phyloP scores from a whole-genome alignment of 2,888 invertebrate species.

The Tetragonula carbonaria region DNA sequence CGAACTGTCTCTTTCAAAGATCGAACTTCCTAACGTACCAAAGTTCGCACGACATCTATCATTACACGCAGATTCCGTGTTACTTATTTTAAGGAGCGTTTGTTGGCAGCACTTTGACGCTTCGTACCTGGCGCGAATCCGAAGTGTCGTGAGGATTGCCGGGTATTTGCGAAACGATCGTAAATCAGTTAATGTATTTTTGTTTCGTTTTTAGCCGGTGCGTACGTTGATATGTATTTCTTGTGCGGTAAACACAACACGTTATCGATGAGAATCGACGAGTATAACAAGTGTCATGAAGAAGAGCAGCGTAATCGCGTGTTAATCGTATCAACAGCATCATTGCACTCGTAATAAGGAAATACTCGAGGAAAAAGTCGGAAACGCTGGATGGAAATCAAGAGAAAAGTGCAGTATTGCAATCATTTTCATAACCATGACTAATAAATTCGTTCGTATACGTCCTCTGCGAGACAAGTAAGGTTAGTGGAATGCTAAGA shows the following conservation, averaged over 20 bases:
- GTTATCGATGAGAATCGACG: background rate
- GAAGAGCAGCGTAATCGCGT: background rate
- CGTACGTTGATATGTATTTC: background rate
- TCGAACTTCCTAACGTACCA: slow-evolving; percentile 8
- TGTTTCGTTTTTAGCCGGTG: background rate
- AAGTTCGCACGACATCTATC: slow-evolving; percentile 37
- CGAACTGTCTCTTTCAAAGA: slow-evolving; percentile 15
- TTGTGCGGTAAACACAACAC: background rate
- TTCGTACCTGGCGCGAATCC: slow-evolving; percentile 44
- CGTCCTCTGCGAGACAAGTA: slow-evolving; percentile 4
- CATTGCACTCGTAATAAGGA: slow-evolving; percentile 11
- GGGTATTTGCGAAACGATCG: slow-evolving; percentile 21
- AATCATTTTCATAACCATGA: slow-evolving; percentile 10
- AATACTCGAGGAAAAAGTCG: slow-evolving; percentile 10
- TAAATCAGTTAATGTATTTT: slow-evolving; percentile 38
- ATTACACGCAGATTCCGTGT: slow-evolving; percentile 24
- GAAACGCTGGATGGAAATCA: background rate
- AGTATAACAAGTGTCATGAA: background rate
- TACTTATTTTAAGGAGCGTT: slow-evolving; percentile 44
- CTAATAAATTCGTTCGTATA: slow-evolving; percentile 13
- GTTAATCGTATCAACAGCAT: background rate
- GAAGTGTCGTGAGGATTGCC: slow-evolving; percentile 22
- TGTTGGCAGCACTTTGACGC: slow-evolving; percentile 37
- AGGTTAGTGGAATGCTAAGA: slow-evolving; percentile 12
- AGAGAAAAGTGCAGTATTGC: background rate